Conservation (phyloP, 2,797 vertebrate species). For the Okamejei kenojei region DNA sequence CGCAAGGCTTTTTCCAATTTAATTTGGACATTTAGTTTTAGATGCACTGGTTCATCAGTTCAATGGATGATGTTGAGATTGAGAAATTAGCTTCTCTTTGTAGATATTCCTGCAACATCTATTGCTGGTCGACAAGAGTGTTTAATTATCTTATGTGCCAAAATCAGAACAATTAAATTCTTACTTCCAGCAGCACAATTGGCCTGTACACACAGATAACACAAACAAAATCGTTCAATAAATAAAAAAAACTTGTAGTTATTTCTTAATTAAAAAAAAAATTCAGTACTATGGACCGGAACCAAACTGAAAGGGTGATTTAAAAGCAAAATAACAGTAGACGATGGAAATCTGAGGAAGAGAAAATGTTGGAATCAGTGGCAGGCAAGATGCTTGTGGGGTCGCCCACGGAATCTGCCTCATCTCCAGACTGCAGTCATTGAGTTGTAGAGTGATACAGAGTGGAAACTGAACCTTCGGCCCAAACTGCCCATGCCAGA, state of each 20-base stretch:
- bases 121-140: neutral
- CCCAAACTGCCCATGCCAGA: no score
- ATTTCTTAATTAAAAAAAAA: neutral
- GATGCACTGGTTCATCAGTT: neutral
- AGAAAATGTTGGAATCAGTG: neutral
- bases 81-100: neutral
- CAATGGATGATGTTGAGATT: neutral
- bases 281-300: neutral
- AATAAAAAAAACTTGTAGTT: neutral
- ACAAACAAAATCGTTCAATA: no score
- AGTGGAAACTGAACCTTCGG: no score
- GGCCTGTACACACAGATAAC: no score
- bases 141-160: no score
- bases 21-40: neutral
- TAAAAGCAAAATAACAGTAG: neutral
- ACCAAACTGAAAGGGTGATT: neutral
- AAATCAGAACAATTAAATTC: no score
- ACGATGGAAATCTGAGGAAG: neutral
- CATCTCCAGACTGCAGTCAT: neutral
- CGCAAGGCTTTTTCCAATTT: neutral
- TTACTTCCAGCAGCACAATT: no score
- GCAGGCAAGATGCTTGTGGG: neutral
- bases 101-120: neutral
- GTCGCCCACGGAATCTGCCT: neutral
- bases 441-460: no score